These are phyloP conservation scores for Digitonthophagus gazella DNA, from an alignment of 2,888 invertebrate genomes.

Conservation along the genomic window DNA sequence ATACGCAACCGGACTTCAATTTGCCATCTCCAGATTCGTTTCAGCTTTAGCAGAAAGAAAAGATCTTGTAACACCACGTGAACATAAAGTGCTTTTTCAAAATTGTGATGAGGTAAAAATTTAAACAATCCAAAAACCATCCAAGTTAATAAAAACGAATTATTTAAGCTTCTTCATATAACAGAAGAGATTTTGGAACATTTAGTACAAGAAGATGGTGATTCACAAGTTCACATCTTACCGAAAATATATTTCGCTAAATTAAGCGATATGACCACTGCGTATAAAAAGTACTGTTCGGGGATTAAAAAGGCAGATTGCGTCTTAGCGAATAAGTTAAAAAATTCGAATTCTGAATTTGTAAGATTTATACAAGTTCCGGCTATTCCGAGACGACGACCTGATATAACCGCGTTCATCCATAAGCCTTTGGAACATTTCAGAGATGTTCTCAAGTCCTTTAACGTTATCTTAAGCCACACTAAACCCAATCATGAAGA, in stretches of 20 bases:
- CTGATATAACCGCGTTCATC: conserved; percentile 80
- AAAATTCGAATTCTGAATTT: conserved; percentile 75
- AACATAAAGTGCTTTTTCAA: conserved; percentile 79
- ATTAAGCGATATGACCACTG: conserved; percentile 70
- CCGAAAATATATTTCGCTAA: conserved; percentile 72
- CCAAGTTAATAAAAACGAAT: neutral
- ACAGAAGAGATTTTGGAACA: conserved; percentile 80
- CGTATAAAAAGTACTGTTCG: conserved; percentile 79
- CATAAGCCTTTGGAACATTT: conserved; percentile 84
- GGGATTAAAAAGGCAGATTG: conserved; percentile 84
- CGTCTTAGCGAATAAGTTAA: conserved; percentile 73
- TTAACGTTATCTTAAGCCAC: conserved; percentile 56
- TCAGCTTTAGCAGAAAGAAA: conserved; percentile 71
- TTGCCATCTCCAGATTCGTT: conserved; percentile 75
- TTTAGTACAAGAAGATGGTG: conserved; percentile 71
- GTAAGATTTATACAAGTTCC: conserved; percentile 78
- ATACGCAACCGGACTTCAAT: conserved; percentile 73
- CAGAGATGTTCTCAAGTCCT: conserved; percentile 61
- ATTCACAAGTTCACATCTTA: conserved; percentile 65
- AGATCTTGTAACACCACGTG: conserved; percentile 72
- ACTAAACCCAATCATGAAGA: conserved; percentile 54
- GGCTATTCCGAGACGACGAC: conserved; percentile 75
- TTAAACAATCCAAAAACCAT: neutral
- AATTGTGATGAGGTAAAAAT: conserved; percentile 75
- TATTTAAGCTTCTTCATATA: conserved; percentile 63